Evolutionary conservation across 2,888 invertebrate species (phyloP).

Genomic region (Acronicta leporina): DNA sequence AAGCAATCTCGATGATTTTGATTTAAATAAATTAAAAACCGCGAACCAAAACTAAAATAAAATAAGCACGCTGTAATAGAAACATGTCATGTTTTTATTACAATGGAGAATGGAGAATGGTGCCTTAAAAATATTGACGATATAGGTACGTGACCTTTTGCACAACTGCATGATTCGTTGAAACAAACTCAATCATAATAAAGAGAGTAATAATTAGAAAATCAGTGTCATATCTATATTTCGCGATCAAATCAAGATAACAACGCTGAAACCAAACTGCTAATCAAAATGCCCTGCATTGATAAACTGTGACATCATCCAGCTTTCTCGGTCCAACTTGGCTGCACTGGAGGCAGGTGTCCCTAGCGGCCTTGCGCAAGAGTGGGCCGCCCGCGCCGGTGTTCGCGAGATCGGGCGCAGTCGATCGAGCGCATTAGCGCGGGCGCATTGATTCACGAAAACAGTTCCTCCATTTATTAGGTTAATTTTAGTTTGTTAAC

Average conservation of each 20-base stretch:
- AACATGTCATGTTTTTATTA: neutral
- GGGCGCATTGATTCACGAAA: slow-evolving; percentile 53
- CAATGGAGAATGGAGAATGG: neutral
- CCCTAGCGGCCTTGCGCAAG: slow-evolving; percentile 76
- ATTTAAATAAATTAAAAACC: no score
- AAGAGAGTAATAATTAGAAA: slow-evolving; percentile 19
- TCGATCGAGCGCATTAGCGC: slow-evolving; percentile 61
- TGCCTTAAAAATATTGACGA: neutral
- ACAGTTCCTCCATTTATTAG: slow-evolving; percentile 20
- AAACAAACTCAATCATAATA: slow-evolving; percentile 14
- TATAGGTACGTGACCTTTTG: slow-evolving; percentile 21
- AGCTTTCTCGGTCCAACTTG: slow-evolving; percentile 72
- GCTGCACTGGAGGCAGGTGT: slow-evolving; percentile 67
- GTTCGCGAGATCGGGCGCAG: slow-evolving; percentile 53
- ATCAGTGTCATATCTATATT: slow-evolving; percentile 14
- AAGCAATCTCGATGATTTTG: no score
- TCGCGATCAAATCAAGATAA: slow-evolving; percentile 23
- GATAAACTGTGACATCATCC: slow-evolving; percentile 69
- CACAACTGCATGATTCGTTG: slow-evolving; percentile 15
- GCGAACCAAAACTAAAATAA: no score
- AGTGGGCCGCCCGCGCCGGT: slow-evolving; percentile 50
- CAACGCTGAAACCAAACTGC: slow-evolving; percentile 7
- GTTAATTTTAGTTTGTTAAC: slow-evolving; percentile 35
- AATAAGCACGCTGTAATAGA: no score
- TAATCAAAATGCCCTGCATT: slow-evolving; percentile 49